Evolutionary conservation across 2,888 invertebrate species (phyloP).

Genomic region (Dryobota labecula): DNA sequence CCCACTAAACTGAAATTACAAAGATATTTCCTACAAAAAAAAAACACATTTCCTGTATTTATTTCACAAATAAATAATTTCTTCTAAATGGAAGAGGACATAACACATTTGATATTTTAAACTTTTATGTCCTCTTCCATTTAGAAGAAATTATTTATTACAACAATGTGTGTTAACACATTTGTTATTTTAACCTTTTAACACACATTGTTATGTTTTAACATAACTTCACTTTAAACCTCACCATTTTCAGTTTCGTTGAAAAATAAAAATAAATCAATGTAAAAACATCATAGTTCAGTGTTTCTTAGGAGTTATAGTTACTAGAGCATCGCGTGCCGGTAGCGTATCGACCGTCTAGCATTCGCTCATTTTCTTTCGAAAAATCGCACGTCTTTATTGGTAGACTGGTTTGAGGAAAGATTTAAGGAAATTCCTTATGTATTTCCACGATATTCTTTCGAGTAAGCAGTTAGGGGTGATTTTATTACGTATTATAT

Average conservation of each 20-base stretch:
- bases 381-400: constrained; percentile 63
- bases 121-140: no score
- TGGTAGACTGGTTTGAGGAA: constrained; percentile 36
- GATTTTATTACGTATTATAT: constrained; percentile 36
- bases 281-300: constrained; percentile 67
- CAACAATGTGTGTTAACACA: no score
- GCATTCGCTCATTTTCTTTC: constrained; percentile 65
- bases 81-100: background rate
- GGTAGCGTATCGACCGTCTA: constrained; percentile 67
- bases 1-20: background rate
- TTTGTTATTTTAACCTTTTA: no score
- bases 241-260: constrained; percentile 43
- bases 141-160: background rate
- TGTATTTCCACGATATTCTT: constrained; percentile 44
- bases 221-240: background rate
- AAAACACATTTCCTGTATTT: background rate
- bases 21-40: background rate
- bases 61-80: background rate
- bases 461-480: constrained; percentile 7
- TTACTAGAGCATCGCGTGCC: constrained; percentile 72
- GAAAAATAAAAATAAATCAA: constrained; percentile 66
- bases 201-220: no score
- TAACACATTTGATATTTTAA: no score
- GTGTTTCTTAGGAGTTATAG: constrained; percentile 75
- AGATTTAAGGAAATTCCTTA: constrained; percentile 58